Evolutionary conservation across 2,888 invertebrate genomes (phyloP).

Genomic region (Ephialtes manifestator): DNA sequence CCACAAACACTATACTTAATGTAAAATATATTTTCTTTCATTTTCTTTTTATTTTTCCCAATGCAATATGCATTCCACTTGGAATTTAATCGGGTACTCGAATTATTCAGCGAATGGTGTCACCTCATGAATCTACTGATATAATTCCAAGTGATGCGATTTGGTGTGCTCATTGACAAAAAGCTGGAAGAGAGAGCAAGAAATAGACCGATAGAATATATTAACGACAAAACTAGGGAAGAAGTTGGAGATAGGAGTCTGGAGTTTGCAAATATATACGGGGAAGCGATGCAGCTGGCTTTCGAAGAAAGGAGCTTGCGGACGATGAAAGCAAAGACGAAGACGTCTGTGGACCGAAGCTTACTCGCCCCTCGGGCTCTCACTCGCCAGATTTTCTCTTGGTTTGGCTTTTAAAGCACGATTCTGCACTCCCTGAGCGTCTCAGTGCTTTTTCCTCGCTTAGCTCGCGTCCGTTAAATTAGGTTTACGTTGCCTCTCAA

Average conservation of each 20-base stretch:
- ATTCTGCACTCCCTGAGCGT: slow-evolving; percentile 61
- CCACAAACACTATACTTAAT: too few species aligned
- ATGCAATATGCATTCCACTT: neutral
- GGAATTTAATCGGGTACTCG: neutral
- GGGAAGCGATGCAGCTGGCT: slow-evolving; percentile 62
- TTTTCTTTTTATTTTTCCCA: neutral
- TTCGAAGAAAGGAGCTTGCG: slow-evolving; percentile 58
- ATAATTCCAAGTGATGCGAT: slow-evolving; percentile 20
- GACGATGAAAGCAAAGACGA: slow-evolving; percentile 56
- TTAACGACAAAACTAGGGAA: slow-evolving; percentile 58
- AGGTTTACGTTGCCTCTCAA: slow-evolving; percentile 75
- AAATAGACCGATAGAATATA: slow-evolving; percentile 57
- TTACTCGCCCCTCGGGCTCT: slow-evolving; percentile 53
- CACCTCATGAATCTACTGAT: neutral
- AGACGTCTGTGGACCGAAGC: slow-evolving; percentile 57
- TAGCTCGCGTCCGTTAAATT: slow-evolving; percentile 70
- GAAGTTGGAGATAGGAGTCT: slow-evolving; percentile 24
- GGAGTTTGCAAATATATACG: slow-evolving; percentile 58
- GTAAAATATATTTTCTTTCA: too few species aligned
- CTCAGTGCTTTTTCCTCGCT: slow-evolving; percentile 63
- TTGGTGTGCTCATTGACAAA: slow-evolving; percentile 11
- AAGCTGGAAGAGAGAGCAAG: neutral
- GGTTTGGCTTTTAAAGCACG: slow-evolving; percentile 71
- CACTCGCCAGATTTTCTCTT: slow-evolving; percentile 56
- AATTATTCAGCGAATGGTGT: neutral